Conservation (phyloP, 2,797 vertebrate genomes). For the Sciurus vulgaris region DNA sequence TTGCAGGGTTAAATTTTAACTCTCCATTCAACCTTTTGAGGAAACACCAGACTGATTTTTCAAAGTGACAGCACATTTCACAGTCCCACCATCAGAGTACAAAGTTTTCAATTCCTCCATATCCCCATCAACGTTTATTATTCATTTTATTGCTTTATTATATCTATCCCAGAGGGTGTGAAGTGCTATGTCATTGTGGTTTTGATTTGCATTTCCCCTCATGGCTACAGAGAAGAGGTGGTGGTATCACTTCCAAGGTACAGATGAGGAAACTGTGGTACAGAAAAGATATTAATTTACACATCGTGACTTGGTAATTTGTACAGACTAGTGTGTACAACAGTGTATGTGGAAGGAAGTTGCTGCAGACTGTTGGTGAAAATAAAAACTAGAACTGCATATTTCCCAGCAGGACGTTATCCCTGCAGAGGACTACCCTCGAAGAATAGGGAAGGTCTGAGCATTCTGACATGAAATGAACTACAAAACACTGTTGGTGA, state of each 20-base stretch:
- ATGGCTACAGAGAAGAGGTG: not conserved
- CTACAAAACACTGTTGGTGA: not conserved
- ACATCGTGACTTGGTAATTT: not conserved
- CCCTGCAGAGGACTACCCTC: not conserved
- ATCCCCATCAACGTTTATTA: not conserved
- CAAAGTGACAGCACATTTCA: not conserved
- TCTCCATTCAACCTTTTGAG: not conserved
- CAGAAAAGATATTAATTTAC: not conserved
- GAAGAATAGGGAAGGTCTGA: not conserved
- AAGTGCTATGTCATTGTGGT: not conserved
- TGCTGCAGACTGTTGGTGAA: not conserved
- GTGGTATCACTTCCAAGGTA: not conserved
- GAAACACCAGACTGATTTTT: not conserved
- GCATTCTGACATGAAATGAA: not conserved
- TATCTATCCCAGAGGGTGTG: not conserved
- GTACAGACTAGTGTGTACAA: not conserved
- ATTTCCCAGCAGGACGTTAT: not conserved
- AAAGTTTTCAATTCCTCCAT: not conserved
- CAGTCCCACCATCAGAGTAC: not conserved
- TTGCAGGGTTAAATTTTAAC: not conserved
- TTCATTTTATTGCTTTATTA: not conserved
- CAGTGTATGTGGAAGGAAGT: not conserved
- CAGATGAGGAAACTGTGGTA: not conserved
- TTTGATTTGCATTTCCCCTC: not conserved
- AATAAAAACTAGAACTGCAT: not conserved